phyloP scores from a whole-genome alignment of 2,113 vertebrate species.

The Paramisgurnus dabryanus region DNA sequence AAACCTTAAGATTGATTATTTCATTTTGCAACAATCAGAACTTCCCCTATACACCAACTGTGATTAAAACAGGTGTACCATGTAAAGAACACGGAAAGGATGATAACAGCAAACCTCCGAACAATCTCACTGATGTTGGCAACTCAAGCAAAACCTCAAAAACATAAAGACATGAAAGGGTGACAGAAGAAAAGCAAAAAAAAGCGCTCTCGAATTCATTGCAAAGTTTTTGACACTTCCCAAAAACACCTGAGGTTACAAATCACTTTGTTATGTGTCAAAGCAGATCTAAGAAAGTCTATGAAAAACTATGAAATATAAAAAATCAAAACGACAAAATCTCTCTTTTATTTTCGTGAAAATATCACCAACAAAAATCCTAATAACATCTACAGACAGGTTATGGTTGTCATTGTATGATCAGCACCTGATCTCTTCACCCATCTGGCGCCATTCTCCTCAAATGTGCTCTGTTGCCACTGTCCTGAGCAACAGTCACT shows the following conservation, averaged over 20 bases:
- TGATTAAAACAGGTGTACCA: conserved; percentile 22
- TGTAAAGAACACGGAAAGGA: background rate
- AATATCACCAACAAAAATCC: no score
- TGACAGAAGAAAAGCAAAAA: background rate
- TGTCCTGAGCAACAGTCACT: conserved; percentile 21
- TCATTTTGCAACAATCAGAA: no score
- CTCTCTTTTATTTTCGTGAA: no score
- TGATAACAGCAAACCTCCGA: background rate
- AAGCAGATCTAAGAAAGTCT: background rate
- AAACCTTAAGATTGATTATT: background rate
- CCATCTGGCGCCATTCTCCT: background rate
- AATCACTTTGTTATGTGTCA: background rate
- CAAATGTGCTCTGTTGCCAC: conserved; percentile 22
- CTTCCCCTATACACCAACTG: background rate
- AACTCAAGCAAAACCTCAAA: background rate
- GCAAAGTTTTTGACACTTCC: background rate
- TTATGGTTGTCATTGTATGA: background rate
- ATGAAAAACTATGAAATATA: no score
- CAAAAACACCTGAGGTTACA: background rate
- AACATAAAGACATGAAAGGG: background rate
- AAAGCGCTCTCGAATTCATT: background rate
- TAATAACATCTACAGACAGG: no score
- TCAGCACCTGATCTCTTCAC: background rate
- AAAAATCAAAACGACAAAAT: no score
- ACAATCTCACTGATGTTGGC: background rate